Evolutionary conservation across 2,113 vertebrate species (phyloP).

Genomic region (Todiramphus chloris): DNA sequence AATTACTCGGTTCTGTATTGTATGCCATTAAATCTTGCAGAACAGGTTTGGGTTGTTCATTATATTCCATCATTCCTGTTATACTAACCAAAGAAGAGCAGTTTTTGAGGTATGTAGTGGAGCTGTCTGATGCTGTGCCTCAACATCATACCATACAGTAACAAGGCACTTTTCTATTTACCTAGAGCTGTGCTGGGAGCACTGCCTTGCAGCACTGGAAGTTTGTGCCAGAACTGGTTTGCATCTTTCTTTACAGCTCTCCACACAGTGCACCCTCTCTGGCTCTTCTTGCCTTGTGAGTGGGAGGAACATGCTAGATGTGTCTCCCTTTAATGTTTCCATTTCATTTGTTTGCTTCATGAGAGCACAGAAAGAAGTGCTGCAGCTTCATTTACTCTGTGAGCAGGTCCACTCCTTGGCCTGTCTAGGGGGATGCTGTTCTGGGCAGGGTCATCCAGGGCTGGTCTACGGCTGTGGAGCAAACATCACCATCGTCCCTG

Average conservation of each 20-base stretch:
- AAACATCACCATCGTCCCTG: accelerated
- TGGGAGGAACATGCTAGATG: neutral
- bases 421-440: neutral
- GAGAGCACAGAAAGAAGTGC: neutral
- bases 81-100: neutral
- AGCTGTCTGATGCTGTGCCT: neutral
- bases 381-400: neutral
- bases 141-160: neutral
- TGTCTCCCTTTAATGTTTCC: neutral
- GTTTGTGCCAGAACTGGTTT: neutral
- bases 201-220: neutral
- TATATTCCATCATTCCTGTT: neutral
- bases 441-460: neutral
- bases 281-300: neutral
- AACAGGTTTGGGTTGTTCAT: neutral
- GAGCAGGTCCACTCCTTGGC: neutral
- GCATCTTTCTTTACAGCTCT: neutral
- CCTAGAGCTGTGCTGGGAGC: neutral
- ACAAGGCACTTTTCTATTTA: neutral
- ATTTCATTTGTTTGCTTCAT: neutral
- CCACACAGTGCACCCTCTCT: neutral
- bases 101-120: neutral
- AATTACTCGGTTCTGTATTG: neutral
- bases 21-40: neutral
- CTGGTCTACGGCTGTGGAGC: neutral